A percentile compares a stretch with the other conserved stretches of the same genome.
phyloP scores from a whole-genome alignment of 1,140 invertebrate genomes.

The Cardiocondyla obscurior region DNA sequence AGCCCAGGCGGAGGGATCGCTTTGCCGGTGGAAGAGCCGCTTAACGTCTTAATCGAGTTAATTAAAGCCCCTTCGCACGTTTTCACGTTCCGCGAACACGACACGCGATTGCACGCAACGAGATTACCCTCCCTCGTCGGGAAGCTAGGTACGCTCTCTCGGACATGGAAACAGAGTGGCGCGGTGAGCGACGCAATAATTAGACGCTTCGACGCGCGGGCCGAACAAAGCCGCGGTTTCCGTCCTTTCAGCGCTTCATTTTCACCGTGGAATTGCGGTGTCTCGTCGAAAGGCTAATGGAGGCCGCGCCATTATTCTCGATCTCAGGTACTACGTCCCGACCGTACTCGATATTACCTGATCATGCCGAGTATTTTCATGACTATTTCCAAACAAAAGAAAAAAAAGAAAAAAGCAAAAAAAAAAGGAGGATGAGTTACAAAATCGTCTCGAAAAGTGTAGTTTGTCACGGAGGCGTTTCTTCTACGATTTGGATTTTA shows the following conservation, averaged over 20 bases:
- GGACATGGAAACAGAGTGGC: constrained; percentile 48
- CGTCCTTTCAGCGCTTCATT: constrained; percentile 45
- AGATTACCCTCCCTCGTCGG: constrained; percentile 52
- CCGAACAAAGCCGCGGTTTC: constrained; percentile 44
- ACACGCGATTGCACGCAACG: constrained; percentile 70
- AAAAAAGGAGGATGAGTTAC: background rate
- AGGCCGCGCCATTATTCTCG: constrained; percentile 12
- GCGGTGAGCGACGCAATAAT: constrained; percentile 62
- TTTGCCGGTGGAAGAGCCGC: constrained; percentile 40
- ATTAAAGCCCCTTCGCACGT: constrained; percentile 78
- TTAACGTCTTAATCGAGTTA: constrained; percentile 79
- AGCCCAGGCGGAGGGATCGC: background rate
- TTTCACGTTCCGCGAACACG: constrained; percentile 69
- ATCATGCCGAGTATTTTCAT: background rate
- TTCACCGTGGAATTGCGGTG: constrained; percentile 30
- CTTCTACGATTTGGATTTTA: background rate
- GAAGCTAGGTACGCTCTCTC: constrained; percentile 8
- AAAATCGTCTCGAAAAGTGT: background rate
- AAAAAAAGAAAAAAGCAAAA: no score
- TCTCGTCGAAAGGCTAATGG: constrained; percentile 21
- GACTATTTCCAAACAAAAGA: background rate
- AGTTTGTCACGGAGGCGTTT: background rate
- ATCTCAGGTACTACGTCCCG: background rate
- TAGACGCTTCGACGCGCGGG: constrained; percentile 66
- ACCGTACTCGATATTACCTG: no score